Conservation (phyloP, 2,888 invertebrate genomes). For the Meliscaeva auricollis region DNA sequence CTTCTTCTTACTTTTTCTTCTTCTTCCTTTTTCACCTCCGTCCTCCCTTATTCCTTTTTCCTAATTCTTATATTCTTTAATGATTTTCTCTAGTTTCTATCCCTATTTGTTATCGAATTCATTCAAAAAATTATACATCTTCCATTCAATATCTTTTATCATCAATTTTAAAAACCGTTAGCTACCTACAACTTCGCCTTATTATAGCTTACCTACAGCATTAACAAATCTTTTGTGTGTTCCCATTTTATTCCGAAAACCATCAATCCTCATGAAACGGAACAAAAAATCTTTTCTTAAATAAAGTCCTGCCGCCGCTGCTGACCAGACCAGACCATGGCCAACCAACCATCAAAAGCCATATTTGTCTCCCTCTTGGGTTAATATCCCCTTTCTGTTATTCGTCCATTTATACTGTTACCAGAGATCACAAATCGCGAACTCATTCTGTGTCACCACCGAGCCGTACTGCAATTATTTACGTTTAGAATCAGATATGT, state of each 20-base stretch:
- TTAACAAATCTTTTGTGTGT: constrained; percentile 12
- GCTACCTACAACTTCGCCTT: neutral
- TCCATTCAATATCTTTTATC: neutral
- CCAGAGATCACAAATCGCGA: constrained; percentile 70
- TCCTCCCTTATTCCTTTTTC: too few species aligned
- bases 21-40: too few species aligned
- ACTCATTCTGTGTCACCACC: constrained; percentile 75
- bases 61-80: too few species aligned
- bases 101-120: constrained; percentile 25
- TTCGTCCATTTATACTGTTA: constrained; percentile 51
- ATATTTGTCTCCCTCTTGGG: constrained; percentile 18
- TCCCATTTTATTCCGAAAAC: constrained; percentile 16
- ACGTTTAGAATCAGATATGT: constrained; percentile 67
- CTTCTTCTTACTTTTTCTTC: too few species aligned
- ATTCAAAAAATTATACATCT: neutral
- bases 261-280: constrained; percentile 32
- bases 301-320: neutral
- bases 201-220: neutral
- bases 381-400: constrained; percentile 24
- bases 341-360: neutral
- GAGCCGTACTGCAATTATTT: constrained; percentile 70
- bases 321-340: constrained; percentile 14
- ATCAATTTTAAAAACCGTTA: constrained; percentile 5
- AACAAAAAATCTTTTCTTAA: constrained; percentile 7
- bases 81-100: neutral